Evolutionary conservation across 1,140 invertebrate genomes (phyloP).

Genomic region (Triops cancriformis): DNA sequence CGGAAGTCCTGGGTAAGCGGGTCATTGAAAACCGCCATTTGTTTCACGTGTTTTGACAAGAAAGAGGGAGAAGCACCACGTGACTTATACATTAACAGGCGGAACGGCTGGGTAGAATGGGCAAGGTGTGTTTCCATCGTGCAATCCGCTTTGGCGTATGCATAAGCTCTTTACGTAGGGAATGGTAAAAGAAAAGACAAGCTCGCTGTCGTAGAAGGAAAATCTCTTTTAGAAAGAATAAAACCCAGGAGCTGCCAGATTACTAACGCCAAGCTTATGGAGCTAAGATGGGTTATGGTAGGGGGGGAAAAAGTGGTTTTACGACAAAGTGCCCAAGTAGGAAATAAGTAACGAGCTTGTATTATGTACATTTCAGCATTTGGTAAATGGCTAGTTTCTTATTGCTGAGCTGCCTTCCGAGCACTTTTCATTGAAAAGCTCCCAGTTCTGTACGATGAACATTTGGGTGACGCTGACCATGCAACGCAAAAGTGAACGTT

Average conservation of each 20-base stretch:
- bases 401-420: not conserved
- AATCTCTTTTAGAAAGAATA: not conserved
- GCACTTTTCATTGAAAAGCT: too few relatives aligned
- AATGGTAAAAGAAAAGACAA: not conserved
- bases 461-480: too few relatives aligned
- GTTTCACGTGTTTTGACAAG: too few relatives aligned
- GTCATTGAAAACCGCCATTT: too few relatives aligned
- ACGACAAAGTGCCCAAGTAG: not conserved
- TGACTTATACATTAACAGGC: not conserved
- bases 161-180: not conserved
- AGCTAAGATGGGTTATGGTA: not conserved
- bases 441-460: too few relatives aligned
- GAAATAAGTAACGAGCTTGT: not conserved
- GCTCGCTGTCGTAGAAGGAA: not conserved
- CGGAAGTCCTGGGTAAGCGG: too few relatives aligned
- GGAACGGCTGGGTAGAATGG: not conserved
- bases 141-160: not conserved
- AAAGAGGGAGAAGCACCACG: too few relatives aligned
- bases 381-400: not conserved
- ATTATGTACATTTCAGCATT: not conserved
- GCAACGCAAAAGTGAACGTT: too few relatives aligned
- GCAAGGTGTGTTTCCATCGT: not conserved
- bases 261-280: not conserved
- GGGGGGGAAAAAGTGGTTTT: not conserved
- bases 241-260: not conserved